Conservation (phyloP, 2,113 vertebrate species). For the Catharus bicknelli region DNA sequence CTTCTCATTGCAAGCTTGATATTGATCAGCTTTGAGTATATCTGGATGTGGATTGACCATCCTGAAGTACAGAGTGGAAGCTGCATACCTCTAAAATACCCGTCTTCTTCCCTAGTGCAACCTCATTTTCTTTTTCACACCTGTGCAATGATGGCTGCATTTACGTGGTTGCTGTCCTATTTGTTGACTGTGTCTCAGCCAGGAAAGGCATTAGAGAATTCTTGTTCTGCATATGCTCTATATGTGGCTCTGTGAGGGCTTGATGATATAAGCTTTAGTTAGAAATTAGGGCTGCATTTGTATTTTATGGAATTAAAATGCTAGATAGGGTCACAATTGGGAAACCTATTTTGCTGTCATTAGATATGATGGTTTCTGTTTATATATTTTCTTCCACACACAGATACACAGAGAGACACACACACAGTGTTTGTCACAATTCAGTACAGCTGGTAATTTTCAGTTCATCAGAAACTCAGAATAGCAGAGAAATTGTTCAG, state of each 20-base stretch:
- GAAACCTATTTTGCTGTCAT: background rate
- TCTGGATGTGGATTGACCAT: background rate
- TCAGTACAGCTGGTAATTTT: slow-evolving; percentile 61
- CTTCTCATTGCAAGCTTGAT: background rate
- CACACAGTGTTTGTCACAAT: background rate
- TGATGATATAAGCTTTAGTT: background rate
- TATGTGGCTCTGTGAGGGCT: background rate
- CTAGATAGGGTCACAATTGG: background rate
- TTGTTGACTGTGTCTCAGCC: background rate
- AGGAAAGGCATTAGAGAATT: background rate
- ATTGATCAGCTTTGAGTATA: background rate
- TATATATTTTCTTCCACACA: background rate
- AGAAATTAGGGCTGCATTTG: background rate
- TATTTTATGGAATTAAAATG: background rate
- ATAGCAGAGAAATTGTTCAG: slow-evolving; percentile 61
- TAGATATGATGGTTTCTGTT: background rate
- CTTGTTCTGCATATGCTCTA: background rate
- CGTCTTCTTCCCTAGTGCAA: background rate
- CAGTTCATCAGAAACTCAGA: slow-evolving; percentile 61
- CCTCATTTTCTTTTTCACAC: background rate
- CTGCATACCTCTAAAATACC: background rate
- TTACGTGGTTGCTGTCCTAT: background rate
- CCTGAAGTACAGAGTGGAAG: background rate
- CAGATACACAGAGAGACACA: background rate
- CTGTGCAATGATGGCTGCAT: background rate